Conservation (phyloP, 37 sponge, comb jelly and placozoan species). For the Geodia barretti region DNA sequence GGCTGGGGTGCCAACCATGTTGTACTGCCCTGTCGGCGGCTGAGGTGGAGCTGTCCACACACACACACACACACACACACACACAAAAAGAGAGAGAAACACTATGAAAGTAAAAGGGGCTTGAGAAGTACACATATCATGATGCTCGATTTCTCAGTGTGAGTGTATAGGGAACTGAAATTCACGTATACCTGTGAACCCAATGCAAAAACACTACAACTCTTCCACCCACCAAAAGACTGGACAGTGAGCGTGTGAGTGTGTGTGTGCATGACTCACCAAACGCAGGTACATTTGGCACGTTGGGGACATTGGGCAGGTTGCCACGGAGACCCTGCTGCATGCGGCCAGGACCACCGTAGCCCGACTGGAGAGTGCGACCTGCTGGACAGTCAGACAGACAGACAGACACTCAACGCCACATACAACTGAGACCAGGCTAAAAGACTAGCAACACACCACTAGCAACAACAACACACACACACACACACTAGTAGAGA, state of each 20-base stretch:
- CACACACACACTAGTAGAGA: neutral
- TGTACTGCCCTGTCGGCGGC: conserved; percentile 16
- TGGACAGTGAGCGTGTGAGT: too few species aligned
- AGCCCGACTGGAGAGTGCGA: conserved; percentile 29
- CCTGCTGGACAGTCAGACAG: neutral
- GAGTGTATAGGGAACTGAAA: too few species aligned
- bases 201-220: too few species aligned
- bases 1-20: conserved; percentile 61
- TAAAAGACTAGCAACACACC: neutral
- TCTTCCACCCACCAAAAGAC: too few species aligned
- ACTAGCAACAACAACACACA: neutral
- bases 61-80: neutral
- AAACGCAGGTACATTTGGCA: neutral
- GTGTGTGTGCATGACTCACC: too few species aligned
- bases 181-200: too few species aligned
- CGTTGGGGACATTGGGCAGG: conserved; percentile 3
- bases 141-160: too few species aligned
- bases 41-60: conserved; percentile 4
- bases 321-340: neutral
- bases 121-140: too few species aligned
- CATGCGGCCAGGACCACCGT: conserved; percentile 1
- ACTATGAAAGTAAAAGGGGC: too few species aligned
- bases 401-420: conserved; percentile 2
- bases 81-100: neutral
- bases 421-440: neutral